Evolutionary conservation across 2,888 invertebrate species (phyloP), one percentile per base, ranked within the genome.

Genomic region (Tineola bisselliella): DNA sequence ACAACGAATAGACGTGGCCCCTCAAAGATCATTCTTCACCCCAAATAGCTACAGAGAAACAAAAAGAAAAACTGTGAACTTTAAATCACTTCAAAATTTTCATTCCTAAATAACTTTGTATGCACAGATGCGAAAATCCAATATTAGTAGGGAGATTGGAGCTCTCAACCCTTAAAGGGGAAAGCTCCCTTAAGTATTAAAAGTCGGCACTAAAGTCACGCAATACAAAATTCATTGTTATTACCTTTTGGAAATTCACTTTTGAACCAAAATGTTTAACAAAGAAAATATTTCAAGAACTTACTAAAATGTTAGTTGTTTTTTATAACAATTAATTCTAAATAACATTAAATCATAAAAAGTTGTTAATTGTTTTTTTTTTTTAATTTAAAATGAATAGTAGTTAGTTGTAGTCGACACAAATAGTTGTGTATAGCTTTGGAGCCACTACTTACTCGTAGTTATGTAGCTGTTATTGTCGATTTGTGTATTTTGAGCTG

Each of bases 141-240:
- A 84, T 83, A 81, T 79, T 78, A 79, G 75, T 73, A 74, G 76
- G 77, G 77, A 25, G 75, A 77, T 73, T 70, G 68, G 66, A 69
- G 70, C 69, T 44, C n/a, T 57, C 38, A 33, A 73, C 70, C 71
- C 68, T 69, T 70, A 74, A 76, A 78, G 79, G 77, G 81, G 75
- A 76, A 72, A 74, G 74, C 77, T 79, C 76, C 79, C 77, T 70
- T 70, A 78, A 81, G 80, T 78, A 81, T 80, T 77, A 75, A 64
- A 64, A 65, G 57, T 62, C 63, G 62, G 63, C 62, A 65, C 63
- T 63, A 65, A 79, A 81, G 75, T 77, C 75, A 76, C 72, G 71
- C 74, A 75, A 81, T 79, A 81, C 77, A 81, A 80, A 81, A 82
- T 82, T 81, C 80, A 83, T 81, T 70, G 79, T 77, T 77, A 79